A percentile compares a stretch with the other conserved stretches of the same genome.
Evolutionary conservation across 2,113 vertebrate genomes (phyloP).

Genomic region (Gallinago jamesoni): DNA sequence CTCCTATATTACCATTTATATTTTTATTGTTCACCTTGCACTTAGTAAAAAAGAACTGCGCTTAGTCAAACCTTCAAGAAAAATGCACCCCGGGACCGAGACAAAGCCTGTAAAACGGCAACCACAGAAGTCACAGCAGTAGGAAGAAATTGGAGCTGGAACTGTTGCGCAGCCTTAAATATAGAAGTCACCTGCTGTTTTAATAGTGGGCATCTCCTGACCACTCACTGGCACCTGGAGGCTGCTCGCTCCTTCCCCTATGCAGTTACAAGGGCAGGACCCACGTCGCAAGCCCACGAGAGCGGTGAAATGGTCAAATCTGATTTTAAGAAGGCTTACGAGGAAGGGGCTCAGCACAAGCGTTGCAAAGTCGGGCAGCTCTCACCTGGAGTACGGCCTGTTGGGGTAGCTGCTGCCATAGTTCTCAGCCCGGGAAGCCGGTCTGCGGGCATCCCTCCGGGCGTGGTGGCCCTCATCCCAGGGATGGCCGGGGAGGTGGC

Average conservation of each 20-base stretch:
- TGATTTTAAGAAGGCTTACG: neutral
- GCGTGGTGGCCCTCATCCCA: neutral
- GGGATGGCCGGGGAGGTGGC: neutral
- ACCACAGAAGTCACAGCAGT: neutral
- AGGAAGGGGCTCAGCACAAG: neutral
- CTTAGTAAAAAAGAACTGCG: neutral
- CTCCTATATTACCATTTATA: neutral
- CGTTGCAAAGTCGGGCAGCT: neutral
- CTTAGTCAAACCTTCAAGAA: neutral
- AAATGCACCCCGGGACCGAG: neutral
- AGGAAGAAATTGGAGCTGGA: neutral
- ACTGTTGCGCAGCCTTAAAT: neutral
- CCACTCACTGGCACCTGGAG: rapidly evolving
- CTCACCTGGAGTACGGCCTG: constrained; percentile 61
- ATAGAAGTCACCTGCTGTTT: rapidly evolving
- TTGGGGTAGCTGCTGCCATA: neutral
- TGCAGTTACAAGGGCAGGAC: neutral
- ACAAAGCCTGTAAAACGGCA: neutral
- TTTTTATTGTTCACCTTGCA: constrained; percentile 27
- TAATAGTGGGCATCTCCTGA: neutral
- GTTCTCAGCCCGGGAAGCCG: neutral
- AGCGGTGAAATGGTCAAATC: rapidly evolving
- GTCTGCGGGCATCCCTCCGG: neutral
- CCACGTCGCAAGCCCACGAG: rapidly evolving
- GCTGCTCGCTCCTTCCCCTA: neutral